Conservation (phyloP, 2,888 invertebrate species). For the Argyresthia albistria region DNA sequence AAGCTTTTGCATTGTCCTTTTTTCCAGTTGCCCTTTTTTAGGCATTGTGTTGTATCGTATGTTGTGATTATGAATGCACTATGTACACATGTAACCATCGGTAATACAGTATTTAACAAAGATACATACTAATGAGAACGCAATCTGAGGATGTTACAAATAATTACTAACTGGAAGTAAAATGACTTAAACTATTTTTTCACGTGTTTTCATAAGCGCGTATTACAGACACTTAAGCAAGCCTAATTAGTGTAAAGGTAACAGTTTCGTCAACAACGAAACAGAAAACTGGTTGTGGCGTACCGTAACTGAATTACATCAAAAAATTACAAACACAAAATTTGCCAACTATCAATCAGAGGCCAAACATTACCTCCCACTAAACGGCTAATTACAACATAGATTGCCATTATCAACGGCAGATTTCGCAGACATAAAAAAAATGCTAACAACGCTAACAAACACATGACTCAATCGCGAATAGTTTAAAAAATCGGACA, state of each 20-base stretch:
- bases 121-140: no score
- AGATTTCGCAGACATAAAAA: constrained; percentile 14
- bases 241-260: background rate
- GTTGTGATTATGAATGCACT: no score
- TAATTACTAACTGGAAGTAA: no score
- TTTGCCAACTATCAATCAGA: constrained; percentile 1
- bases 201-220: background rate
- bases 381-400: constrained; percentile 1
- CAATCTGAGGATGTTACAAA: no score
- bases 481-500: constrained; percentile 48
- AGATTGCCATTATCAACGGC: constrained; percentile 12
- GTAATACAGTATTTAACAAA: no score
- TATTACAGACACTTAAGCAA: background rate
- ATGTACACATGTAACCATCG: no score
- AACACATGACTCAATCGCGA: constrained; percentile 64
- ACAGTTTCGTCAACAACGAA: background rate
- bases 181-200: no score
- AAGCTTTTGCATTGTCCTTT: no score
- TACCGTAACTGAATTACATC: background rate
- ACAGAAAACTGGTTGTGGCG: background rate
- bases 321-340: background rate
- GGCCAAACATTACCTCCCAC: background rate
- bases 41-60: no score
- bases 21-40: no score
- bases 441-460: constrained; percentile 18